Conservation (phyloP, 1,140 invertebrate species). For the Anadara kagoshimensis region DNA sequence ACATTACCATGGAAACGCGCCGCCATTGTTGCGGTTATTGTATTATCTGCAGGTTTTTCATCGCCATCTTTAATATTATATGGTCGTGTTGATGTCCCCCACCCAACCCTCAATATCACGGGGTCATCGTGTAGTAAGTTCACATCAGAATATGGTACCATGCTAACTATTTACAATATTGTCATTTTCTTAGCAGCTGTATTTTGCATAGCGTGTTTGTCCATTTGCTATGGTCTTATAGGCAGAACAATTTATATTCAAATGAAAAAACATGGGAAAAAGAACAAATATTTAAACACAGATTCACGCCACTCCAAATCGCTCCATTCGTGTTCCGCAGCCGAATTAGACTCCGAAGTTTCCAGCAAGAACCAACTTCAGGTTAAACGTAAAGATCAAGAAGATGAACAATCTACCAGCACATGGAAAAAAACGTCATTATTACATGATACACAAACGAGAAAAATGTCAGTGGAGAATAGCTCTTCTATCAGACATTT, state of each 20-base stretch:
- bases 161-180: background rate
- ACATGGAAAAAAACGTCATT: background rate
- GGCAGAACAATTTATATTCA: slow-evolving; percentile 23
- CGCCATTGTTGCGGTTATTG: background rate
- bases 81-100: background rate
- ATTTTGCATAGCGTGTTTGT: background rate
- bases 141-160: background rate
- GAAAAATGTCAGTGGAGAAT: background rate
- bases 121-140: background rate
- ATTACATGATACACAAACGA: background rate
- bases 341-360: too few species aligned
- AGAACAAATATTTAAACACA: too few species aligned
- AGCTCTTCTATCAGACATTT: background rate
- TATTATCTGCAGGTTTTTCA: background rate
- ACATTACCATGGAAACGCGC: background rate
- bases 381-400: background rate
- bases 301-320: too few species aligned
- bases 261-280: background rate
- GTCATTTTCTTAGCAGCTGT: background rate
- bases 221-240: slow-evolving; percentile 9
- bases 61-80: slow-evolving; percentile 1
- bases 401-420: background rate
- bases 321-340: too few species aligned
- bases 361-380: too few species aligned
- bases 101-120: background rate